phyloP scores from a whole-genome alignment of 2,888 invertebrate genomes.

The Xestoiulus laeticollis region DNA sequence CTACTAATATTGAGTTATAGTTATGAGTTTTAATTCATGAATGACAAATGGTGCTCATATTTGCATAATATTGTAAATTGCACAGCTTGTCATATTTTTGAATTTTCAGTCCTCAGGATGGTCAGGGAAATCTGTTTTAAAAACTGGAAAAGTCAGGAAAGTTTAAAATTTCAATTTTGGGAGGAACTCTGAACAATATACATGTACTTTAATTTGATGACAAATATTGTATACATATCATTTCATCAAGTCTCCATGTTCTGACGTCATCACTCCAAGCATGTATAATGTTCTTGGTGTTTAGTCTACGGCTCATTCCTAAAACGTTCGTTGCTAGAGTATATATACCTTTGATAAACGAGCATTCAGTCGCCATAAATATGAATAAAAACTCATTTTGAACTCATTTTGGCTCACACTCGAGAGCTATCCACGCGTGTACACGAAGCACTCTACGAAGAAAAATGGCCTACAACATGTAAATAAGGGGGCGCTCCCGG shows the following conservation, averaged over 20 bases:
- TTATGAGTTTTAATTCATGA: too few relatives aligned
- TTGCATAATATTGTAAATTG: too few relatives aligned
- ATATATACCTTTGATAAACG: not conserved
- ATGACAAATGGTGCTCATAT: too few relatives aligned
- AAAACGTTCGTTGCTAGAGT: not conserved
- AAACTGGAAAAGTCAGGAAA: too few relatives aligned
- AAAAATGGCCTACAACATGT: not conserved
- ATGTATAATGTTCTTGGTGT: not conserved
- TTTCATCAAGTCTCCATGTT: not conserved
- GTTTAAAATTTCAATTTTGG: too few relatives aligned
- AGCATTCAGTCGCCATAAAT: not conserved
- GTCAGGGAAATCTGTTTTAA: too few relatives aligned
- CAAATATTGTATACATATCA: not conserved
- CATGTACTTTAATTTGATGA: too few relatives aligned
- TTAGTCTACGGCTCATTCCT: too few relatives aligned
- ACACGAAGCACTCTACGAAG: not conserved
- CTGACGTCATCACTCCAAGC: not conserved
- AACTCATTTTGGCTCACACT: not conserved
- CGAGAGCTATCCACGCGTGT: not conserved
- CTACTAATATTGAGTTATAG: too few relatives aligned
- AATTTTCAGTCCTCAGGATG: too few relatives aligned
- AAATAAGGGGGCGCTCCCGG: conserved; percentile 1
- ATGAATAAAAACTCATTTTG: conserved; percentile 23
- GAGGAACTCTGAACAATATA: too few relatives aligned
- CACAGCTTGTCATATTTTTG: too few relatives aligned